Evolutionary conservation across 2,113 vertebrate species (phyloP).

Genomic region (Poecilia latipinna): DNA sequence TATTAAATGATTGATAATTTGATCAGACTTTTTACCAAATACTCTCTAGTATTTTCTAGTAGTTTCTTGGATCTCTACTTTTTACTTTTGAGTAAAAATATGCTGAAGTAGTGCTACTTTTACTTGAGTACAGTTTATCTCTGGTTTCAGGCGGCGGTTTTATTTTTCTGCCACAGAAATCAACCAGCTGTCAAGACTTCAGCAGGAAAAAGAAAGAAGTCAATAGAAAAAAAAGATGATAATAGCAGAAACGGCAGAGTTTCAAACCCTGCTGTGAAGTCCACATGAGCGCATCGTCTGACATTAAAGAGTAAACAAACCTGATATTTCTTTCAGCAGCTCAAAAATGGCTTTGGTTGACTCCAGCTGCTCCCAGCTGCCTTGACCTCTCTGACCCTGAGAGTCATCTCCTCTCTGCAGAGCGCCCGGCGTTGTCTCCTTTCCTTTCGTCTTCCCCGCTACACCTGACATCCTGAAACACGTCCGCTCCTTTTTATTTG

Average conservation of each 20-base stretch:
- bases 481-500: slow-evolving; percentile 62
- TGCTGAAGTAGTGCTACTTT: too few species aligned
- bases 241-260: not conserved
- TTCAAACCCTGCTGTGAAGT: slow-evolving; percentile 7
- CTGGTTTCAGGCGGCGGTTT: not conserved
- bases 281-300: not conserved
- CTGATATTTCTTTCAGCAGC: slow-evolving; percentile 82
- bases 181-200: not conserved
- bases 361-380: slow-evolving; percentile 68
- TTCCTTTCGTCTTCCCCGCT: slow-evolving; percentile 45
- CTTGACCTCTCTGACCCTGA: slow-evolving; percentile 53
- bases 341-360: slow-evolving; percentile 80
- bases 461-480: slow-evolving; percentile 39
- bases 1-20: too few species aligned
- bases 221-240: not conserved
- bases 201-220: not conserved
- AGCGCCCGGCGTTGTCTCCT: slow-evolving; percentile 30
- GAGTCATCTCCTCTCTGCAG: slow-evolving; percentile 50
- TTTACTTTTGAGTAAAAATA: too few species aligned
- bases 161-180: slow-evolving; percentile 3
- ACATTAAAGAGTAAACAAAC: slow-evolving; percentile 65
- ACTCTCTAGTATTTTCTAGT: too few species aligned
- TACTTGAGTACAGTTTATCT: too few species aligned
- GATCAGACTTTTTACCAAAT: too few species aligned
- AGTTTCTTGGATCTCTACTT: too few species aligned